Base-by-base conservation (phyloP, 2,113 vertebrate genomes). In the Murina feae region DNA sequence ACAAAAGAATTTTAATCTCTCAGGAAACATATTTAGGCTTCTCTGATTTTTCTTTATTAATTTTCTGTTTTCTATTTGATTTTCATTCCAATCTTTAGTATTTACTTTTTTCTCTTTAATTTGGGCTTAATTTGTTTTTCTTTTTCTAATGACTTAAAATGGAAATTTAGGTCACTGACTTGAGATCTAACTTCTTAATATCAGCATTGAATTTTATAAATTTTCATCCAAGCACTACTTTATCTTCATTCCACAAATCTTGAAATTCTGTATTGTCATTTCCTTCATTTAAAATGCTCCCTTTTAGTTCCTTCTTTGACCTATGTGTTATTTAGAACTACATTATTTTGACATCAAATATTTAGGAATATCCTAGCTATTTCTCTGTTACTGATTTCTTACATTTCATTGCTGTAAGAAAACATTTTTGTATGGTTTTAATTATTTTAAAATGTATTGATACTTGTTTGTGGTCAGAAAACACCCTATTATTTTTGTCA, bases 301-400 rank as follows among this genome's bases (percentile, higher is more conserved):
- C 10, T 91, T 32, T 75, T 75, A 30, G 6, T 83, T 55, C 55
- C 17, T 68, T 83, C 65, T 60, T 95, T 88, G n/a, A 68, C 14
- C 3, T 63, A 42, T n/a, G 9, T 18, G 30, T 80, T 82, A 71
- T 35, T 84, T 71, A 89, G 9, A 89, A 65, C 75, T 60, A 47
- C 14, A 32, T 42, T 65, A 30, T 66, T 88, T 76, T n/a, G 69
- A 69, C 69, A 93, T 86, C 42, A 69, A 82, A 92, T 81, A 95
- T 28, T 55, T 93, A 23, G 4, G 32, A 80, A 53, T 69, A 88
- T 37, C 85, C 20, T 66, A 84, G 55, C 14, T 42, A 42, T 6
- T 47, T 79, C 35, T 78, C 49, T 58, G 25, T 83, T 86, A 72
- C 9, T 81, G 35, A 42, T 74, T 71, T 83, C 39, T 72, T 82